Evolutionary conservation across 1,140 invertebrate genomes (phyloP).

Genomic region (Pentalonia nigronervosa): DNA sequence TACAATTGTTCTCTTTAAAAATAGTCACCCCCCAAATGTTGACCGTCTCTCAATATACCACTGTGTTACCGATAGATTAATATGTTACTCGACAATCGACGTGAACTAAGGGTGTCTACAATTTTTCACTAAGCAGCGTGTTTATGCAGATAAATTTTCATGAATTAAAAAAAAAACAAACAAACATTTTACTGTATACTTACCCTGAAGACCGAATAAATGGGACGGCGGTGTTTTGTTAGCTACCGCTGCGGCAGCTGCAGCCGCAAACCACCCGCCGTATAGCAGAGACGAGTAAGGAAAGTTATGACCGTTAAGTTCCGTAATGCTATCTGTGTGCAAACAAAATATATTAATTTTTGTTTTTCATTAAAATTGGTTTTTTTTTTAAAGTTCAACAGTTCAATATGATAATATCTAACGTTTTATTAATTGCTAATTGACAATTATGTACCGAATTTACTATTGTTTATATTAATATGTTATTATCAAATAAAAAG

Average conservation of each 20-base stretch:
- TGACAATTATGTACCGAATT: neutral
- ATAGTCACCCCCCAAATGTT: neutral
- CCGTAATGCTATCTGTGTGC: neutral
- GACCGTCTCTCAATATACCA: neutral
- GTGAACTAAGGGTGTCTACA: neutral
- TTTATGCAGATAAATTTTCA: neutral
- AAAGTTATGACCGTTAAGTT: conserved; percentile 39
- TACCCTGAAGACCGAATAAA: conserved; percentile 60
- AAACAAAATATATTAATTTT: neutral
- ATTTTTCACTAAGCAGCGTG: neutral
- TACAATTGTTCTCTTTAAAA: neutral
- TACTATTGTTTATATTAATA: neutral
- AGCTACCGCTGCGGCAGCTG: conserved; percentile 58
- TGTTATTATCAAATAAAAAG: neutral
- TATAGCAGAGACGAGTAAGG: conserved; percentile 59
- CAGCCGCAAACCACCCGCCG: conserved; percentile 60
- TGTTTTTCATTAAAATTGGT: neutral
- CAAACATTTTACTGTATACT: neutral
- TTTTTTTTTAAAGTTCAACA: conserved; percentile 8
- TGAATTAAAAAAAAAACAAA: neutral
- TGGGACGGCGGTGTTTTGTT: conserved; percentile 58
- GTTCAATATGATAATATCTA: neutral
- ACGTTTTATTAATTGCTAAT: neutral
- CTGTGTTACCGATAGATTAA: neutral
- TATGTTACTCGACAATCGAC: neutral